Evolutionary conservation across 1,140 invertebrate genomes (phyloP).

Genomic region (Calycopis cecrops): DNA sequence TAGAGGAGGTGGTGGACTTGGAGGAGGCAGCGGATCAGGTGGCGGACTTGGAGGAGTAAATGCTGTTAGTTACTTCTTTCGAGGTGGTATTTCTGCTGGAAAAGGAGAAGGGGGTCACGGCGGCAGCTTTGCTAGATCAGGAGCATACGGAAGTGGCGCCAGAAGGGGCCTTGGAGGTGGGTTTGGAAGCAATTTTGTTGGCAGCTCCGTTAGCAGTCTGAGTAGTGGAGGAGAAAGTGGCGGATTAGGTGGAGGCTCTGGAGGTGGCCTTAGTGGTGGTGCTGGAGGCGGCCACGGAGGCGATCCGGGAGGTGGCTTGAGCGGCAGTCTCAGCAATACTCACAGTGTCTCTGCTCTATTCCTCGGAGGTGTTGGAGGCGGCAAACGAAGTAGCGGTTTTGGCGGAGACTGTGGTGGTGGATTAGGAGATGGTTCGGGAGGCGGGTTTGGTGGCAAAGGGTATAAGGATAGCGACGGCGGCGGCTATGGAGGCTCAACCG

Average conservation of each 20-base stretch:
- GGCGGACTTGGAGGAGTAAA: constrained; percentile 21
- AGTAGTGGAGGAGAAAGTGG: constrained; percentile 23
- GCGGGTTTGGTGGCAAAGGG: constrained; percentile 25
- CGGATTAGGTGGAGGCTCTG: constrained; percentile 21
- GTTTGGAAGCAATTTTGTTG: constrained; percentile 17
- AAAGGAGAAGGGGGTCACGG: constrained; percentile 20
- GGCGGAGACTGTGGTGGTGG: constrained; percentile 21
- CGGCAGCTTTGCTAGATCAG: constrained; percentile 20
- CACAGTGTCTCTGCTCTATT: constrained; percentile 21
- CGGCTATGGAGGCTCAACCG: constrained; percentile 24
- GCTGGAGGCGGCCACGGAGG: constrained; percentile 22
- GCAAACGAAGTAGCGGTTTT: constrained; percentile 20
- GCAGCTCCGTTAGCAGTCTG: constrained; percentile 22
- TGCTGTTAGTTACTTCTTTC: constrained; percentile 16
- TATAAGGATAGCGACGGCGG: constrained; percentile 30
- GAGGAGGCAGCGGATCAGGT: constrained; percentile 20
- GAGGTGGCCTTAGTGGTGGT: constrained; percentile 18
- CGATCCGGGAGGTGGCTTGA: constrained; percentile 19
- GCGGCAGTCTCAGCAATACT: too few species aligned
- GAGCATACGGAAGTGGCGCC: constrained; percentile 24
- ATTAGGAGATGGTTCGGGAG: constrained; percentile 14
- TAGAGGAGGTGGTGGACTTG: constrained; percentile 21
- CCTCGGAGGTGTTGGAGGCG: constrained; percentile 20
- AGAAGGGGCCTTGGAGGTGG: constrained; percentile 24
- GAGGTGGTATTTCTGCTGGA: constrained; percentile 15